Base-by-base conservation (phyloP, 2,888 invertebrate species). In the Eupelmus urozonus region DNA sequence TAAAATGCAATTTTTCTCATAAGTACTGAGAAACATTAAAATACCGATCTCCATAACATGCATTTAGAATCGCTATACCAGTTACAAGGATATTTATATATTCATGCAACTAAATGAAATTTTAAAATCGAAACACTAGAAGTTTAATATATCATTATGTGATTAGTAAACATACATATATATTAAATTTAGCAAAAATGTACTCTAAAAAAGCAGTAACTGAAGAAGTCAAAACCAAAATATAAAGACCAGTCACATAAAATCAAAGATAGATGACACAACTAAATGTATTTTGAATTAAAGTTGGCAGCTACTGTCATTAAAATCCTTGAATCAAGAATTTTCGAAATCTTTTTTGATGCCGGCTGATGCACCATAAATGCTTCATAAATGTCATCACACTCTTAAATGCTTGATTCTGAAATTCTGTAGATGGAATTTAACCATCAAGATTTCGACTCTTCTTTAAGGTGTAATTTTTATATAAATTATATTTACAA, bases 401-500 rank as follows among this genome's bases (percentile, higher is more conserved):
- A 42, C 23, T 40, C 34, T n/a, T 29, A 29, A 63, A 69, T 45
- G 7, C 18, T 69, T 57, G 16, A 42, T 27, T 69, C 42, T 57
- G n/a, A 27, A 59, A 69, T 63, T 63, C 34, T 42, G 18, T 25
- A 40, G 7, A 1, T 62, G 55, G 16, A 57, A 73, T 65, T 63
- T 3, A 45, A 34, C 27, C 57, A 40, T 45, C 45, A 34, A 20
- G 1, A 62, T 57, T 73, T 57, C 65, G 23, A 70, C 49, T 76
- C 70, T 49, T 65, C 40, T 40, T 57, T 65, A 70, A 70, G 57
- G 27, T 65, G 57, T 76, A 70, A 45, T 57, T 76, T 76, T 76
- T 63, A 76, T 70, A 70, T 70, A 40, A 62, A 76, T 63, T 69
- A 63, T 76, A 76, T 70, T 70, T 63, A 76, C 34, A 63, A 67